Evolutionary conservation across 2,888 invertebrate species (phyloP), one percentile per base, ranked within the genome.

Genomic region (Chrysolina oricalcia): DNA sequence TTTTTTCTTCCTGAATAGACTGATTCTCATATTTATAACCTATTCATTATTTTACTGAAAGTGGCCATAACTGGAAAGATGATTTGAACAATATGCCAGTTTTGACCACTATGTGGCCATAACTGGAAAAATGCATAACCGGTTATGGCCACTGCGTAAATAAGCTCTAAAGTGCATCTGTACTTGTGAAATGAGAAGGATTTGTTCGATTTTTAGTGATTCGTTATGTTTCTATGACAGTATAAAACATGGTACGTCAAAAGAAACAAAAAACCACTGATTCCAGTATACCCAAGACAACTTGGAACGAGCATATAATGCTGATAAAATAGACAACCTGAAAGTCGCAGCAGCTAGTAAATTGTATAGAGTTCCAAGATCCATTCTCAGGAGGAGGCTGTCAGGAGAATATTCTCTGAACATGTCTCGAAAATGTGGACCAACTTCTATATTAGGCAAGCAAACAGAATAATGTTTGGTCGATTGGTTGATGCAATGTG

Each of bases 21-120:
- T 17, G n/a, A 48, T 17, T 48, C 48, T 48, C 48, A 48, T 48
- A 17, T 48, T 48, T 48, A 48, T 48, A 48, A 48, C 48, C 48
- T 48, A 48, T 48, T 48, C 48, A 48, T 48, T n/a, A 48, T 17
- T 48, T 48, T 48, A 48, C 48, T 48, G 17, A 48, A 48, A 48
- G 5, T 48, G 48, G 48, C 17, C 48, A 48, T 48, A 17, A 48
- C 48, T 6, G 17, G 48, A 48, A 48, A 48, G 48, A 48, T 17
- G 15, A 48, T 48, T 48, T 48, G 48, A 48, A 48, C 15, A 48
- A 48, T 48, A 48, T 48, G 48, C 48, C 48, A 48, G 48, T 17
- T 48, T 17, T 48, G 48, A 48, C n/a, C n/a, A n/a, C n/a, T n/a
- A n/a, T n/a, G n/a, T n/a, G n/a, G n/a, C n/a, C n/a, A n/a, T n/a